Conservation (phyloP, 2,888 invertebrate species). For the Oligia strigilis region DNA sequence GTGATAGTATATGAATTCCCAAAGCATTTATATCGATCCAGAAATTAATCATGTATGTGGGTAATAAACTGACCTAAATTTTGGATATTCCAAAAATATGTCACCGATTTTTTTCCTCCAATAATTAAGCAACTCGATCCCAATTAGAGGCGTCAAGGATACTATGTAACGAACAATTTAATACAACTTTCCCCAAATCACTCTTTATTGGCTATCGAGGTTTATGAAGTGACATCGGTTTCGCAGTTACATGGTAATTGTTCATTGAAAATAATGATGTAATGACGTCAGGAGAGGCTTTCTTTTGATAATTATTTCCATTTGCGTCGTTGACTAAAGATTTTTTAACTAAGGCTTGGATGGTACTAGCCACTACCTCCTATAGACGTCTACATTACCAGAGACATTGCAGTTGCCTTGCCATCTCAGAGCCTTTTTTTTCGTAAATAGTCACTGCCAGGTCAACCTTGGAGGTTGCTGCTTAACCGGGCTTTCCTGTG, state of each 20-base stretch:
- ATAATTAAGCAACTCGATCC: conserved; percentile 62
- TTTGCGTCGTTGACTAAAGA: neutral
- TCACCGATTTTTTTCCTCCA: conserved; percentile 9
- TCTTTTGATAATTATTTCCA: neutral
- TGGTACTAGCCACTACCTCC: neutral
- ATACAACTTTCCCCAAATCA: conserved; percentile 65
- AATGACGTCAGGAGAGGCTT: conserved; percentile 38
- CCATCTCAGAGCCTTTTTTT: neutral
- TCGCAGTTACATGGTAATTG: conserved; percentile 67
- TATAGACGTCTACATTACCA: neutral
- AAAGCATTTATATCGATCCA: neutral
- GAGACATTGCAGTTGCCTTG: neutral
- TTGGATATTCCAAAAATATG: conserved; percentile 15
- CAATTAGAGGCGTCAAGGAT: conserved; percentile 65
- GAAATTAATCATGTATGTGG: neutral
- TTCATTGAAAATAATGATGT: conserved; percentile 43
- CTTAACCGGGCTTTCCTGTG: neutral
- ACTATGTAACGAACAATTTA: conserved; percentile 53
- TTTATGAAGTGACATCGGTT: conserved; percentile 61
- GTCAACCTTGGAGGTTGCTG: neutral
- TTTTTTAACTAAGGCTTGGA: neutral
- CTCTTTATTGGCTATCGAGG: conserved; percentile 63
- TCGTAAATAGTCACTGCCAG: too few relatives aligned
- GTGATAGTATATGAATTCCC: neutral
- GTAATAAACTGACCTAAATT: conserved; percentile 14